Conservation (phyloP, 2,888 invertebrate species). For the Osmoderma eremita region DNA sequence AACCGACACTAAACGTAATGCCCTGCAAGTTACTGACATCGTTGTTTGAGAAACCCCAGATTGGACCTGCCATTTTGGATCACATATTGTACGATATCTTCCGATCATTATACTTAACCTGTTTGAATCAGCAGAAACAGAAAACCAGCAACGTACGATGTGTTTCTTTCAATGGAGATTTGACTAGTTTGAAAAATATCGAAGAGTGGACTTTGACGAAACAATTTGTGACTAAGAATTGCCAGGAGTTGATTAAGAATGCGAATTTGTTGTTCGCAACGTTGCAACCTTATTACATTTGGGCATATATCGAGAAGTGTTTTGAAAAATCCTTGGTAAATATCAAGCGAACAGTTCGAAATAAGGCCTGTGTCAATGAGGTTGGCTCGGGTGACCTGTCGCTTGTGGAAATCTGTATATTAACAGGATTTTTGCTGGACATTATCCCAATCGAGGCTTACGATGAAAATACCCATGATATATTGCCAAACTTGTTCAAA, state of each 20-base stretch:
- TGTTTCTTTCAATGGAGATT: conserved; percentile 62
- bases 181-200: conserved; percentile 58
- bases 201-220: conserved; percentile 56
- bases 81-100: conserved; percentile 83
- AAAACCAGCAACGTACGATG: conserved; percentile 57
- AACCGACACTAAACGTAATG: conserved; percentile 70
- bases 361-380: conserved; percentile 57
- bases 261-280: conserved; percentile 86
- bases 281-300: conserved; percentile 85
- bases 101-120: conserved; percentile 69
- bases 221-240: conserved; percentile 62
- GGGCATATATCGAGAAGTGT: conserved; percentile 79
- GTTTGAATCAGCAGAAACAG: conserved; percentile 63
- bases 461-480: conserved; percentile 79
- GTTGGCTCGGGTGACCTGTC: conserved; percentile 74
- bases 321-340: conserved; percentile 66
- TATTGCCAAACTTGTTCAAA: conserved; percentile 79
- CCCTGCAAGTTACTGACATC: conserved; percentile 84
- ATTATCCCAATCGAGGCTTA: conserved; percentile 80
- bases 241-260: conserved; percentile 80
- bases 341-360: conserved; percentile 49
- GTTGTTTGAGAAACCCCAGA: conserved; percentile 86
- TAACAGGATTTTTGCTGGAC: conserved; percentile 80
- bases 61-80: conserved; percentile 81
- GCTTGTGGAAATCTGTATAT: conserved; percentile 75